Base-by-base conservation (phyloP, 2,113 vertebrate species). In the Acrocephalus kingi region DNA sequence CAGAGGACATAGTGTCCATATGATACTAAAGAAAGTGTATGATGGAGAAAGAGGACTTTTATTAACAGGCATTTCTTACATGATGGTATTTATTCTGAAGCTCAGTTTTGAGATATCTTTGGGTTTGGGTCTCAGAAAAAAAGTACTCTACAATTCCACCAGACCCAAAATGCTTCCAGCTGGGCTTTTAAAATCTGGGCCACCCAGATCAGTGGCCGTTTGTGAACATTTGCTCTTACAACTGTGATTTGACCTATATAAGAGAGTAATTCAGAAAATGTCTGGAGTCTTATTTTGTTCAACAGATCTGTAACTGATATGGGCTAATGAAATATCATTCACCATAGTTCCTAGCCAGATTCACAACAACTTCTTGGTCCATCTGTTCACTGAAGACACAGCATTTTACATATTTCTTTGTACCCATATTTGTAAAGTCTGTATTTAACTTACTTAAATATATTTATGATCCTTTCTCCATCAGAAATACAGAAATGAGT, bases 361-460 rank as follows among this genome's bases (percentile, higher is more conserved):
- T 96, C 87, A 96, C 95, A 97, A 95, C 94, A 97, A 96, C 94
- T 96, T 93, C 93, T 92, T 96, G 85, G 92, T 96, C 96, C 95
- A 97, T 97, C 95, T 96, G 94, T 96, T 96, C 96, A 81, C 94
- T 90, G 79, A 96, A 96, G 94, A 96, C 86, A 91, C 77, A 94
- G 92, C 80, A 92, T 93, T 97, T 97, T 97, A 94, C 92, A 97
- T 97, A 88, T 95, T 89, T 93, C 59, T 96, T 89, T 94, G 83
- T 95, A 97, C 33, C 88, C 94, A 84, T 95, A 93, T 94, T 95
- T 93, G 76, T 81, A 93, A 94, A 95, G 79, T 81, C 94, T 94
- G 72, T 80, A 75, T 96, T 96, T 96, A 96, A 96, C 93, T 95
- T 94, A 67, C 43, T 85, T 59, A 69, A 77, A 48, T 85, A 52